Conservation (phyloP, 37 sponge, comb jelly and placozoan genomes). For the Spongia lamella region DNA sequence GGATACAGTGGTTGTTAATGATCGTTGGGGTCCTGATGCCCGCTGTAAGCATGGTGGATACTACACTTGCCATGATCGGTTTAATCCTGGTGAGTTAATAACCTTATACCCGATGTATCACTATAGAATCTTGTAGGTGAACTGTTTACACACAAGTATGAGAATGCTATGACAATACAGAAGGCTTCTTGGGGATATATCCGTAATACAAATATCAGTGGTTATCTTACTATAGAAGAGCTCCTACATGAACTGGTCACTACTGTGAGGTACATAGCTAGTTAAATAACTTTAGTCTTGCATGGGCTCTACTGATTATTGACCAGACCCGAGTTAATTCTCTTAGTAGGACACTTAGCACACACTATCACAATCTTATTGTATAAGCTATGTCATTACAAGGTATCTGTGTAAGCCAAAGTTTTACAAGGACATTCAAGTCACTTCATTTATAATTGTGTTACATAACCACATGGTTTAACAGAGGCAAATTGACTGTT, state of each 20-base stretch:
- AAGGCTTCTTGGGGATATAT: constrained; percentile 65
- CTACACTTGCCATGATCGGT: constrained; percentile 68
- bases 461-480: no score
- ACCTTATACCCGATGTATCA: not conserved
- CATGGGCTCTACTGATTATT: no score
- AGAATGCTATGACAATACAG: constrained; percentile 81
- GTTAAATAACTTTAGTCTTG: no score
- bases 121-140: constrained; percentile 19
- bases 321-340: no score
- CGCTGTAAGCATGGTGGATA: constrained; percentile 72
- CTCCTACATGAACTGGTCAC: constrained; percentile 53
- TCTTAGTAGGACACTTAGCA: no score
- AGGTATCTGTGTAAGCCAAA: no score
- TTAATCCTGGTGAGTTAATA: constrained; percentile 46
- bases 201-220: constrained; percentile 44
- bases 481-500: no score
- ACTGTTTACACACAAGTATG: constrained; percentile 77
- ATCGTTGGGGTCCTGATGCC: constrained; percentile 71
- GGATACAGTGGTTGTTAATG: constrained; percentile 80
- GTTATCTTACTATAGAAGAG: constrained; percentile 45
- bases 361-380: no score
- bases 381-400: no score
- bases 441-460: no score
- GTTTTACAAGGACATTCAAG: no score
- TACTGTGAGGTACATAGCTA: constrained; percentile 59